A percentile compares a stretch with the other conserved stretches of the same genome.
Evolutionary conservation across 2,888 invertebrate species (phyloP).

Genomic region (Polymixis flavicincta): DNA sequence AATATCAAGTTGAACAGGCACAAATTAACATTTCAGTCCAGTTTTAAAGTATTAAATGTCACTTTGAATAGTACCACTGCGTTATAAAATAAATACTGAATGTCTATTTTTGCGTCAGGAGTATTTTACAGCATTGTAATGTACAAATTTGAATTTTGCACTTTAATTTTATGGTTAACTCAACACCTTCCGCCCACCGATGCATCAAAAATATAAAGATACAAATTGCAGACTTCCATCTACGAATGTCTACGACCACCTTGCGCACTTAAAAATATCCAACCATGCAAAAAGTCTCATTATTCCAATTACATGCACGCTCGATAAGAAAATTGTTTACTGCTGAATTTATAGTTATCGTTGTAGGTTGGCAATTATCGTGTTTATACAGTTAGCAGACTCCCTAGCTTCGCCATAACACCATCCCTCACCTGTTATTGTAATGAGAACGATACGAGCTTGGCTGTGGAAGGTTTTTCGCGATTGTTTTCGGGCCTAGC

Average conservation of each 20-base stretch:
- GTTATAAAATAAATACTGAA: constrained; percentile 21
- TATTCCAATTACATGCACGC: constrained; percentile 59
- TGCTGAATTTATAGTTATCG: constrained; percentile 58
- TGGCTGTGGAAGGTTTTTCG: constrained; percentile 74
- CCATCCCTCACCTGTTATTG: constrained; percentile 79
- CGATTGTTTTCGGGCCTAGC: constrained; percentile 79
- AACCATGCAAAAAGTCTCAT: constrained; percentile 47
- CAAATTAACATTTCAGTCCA: constrained; percentile 42
- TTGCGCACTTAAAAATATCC: constrained; percentile 45
- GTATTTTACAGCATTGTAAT: not conserved
- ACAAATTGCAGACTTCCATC: constrained; percentile 33
- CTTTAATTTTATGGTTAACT: constrained; percentile 30
- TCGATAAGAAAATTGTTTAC: constrained; percentile 57
- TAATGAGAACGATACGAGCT: constrained; percentile 59
- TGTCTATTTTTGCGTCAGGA: not conserved
- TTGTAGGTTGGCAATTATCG: constrained; percentile 45
- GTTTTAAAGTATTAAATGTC: constrained; percentile 41
- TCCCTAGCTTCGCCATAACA: constrained; percentile 61
- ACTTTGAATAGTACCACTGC: constrained; percentile 16
- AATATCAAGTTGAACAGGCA: constrained; percentile 55
- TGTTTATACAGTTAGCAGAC: constrained; percentile 51
- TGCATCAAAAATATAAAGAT: constrained; percentile 31
- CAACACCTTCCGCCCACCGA: constrained; percentile 31
- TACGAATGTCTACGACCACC: constrained; percentile 35
- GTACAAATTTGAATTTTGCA: constrained; percentile 20